Evolutionary conservation across 1,140 invertebrate genomes (phyloP).

Genomic region (Grapholita molesta): DNA sequence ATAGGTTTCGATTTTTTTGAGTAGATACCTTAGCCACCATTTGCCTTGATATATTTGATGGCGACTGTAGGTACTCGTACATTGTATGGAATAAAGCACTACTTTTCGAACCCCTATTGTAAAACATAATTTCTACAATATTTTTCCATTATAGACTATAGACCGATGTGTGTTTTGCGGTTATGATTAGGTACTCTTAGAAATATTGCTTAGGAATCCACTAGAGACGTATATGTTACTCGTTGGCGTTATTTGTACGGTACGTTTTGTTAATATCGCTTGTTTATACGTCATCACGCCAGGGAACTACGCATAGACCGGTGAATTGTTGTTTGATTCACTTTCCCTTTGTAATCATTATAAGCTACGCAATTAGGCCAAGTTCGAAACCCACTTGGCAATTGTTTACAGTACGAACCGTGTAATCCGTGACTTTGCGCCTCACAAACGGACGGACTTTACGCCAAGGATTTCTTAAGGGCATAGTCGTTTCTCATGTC

Average conservation of each 20-base stretch:
- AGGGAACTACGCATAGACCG: neutral
- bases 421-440: slow-evolving; percentile 12
- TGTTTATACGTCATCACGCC: neutral
- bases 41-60: too few species aligned
- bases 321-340: neutral
- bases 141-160: neutral
- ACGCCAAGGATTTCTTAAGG: slow-evolving; percentile 9
- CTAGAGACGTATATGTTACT: neutral
- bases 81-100: too few species aligned
- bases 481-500: slow-evolving; percentile 10
- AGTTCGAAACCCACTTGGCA: neutral
- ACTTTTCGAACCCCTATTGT: too few species aligned
- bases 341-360: slow-evolving; percentile 2
- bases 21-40: too few species aligned
- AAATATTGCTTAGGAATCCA: neutral
- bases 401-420: neutral
- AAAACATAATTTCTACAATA: neutral
- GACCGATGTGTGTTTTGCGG: neutral
- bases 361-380: slow-evolving; percentile 4
- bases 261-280: neutral
- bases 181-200: neutral
- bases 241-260: neutral
- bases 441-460: neutral
- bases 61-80: too few species aligned
- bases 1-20: too few species aligned